phyloP scores from a whole-genome alignment of 2,888 invertebrate genomes.

The Hirtodrosophila cameraria region DNA sequence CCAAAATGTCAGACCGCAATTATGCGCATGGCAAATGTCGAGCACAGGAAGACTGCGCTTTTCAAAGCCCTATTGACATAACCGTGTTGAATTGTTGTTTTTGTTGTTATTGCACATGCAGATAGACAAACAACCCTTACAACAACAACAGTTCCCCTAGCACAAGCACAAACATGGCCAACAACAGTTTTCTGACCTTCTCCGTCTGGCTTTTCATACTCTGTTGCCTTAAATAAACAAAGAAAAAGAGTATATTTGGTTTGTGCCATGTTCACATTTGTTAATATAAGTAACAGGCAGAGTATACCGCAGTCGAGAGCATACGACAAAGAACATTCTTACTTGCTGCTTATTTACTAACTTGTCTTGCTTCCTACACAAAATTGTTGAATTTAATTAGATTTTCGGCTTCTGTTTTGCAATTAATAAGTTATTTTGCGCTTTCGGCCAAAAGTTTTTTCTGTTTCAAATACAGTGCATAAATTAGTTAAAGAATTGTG shows the following conservation, averaged over 20 bases:
- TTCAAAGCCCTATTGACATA: constrained; percentile 50
- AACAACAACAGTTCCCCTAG: neutral
- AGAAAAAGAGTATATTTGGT: no score
- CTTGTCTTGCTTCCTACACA: neutral
- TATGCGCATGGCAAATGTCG: constrained; percentile 57
- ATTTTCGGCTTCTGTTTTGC: constrained; percentile 26
- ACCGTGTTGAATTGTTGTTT: constrained; percentile 38
- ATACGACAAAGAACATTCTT: no score
- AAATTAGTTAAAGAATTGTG: no score
- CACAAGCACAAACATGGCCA: constrained; percentile 16
- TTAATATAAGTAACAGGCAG: no score
- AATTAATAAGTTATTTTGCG: constrained; percentile 54
- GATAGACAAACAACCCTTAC: constrained; percentile 37
- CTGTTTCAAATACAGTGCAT: constrained; percentile 29
- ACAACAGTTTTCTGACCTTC: constrained; percentile 3
- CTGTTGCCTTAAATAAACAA: no score
- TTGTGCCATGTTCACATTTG: no score
- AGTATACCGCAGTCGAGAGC: no score
- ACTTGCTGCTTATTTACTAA: no score
- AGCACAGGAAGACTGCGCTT: constrained; percentile 44
- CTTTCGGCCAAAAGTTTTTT: constrained; percentile 24
- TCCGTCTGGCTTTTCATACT: constrained; percentile 1
- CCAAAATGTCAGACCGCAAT: constrained; percentile 55
- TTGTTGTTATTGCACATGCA: constrained; percentile 31
- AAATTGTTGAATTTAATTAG: constrained; percentile 27